Conservation (phyloP, 2,113 vertebrate species). For the Gnathonemus longibarbis region DNA sequence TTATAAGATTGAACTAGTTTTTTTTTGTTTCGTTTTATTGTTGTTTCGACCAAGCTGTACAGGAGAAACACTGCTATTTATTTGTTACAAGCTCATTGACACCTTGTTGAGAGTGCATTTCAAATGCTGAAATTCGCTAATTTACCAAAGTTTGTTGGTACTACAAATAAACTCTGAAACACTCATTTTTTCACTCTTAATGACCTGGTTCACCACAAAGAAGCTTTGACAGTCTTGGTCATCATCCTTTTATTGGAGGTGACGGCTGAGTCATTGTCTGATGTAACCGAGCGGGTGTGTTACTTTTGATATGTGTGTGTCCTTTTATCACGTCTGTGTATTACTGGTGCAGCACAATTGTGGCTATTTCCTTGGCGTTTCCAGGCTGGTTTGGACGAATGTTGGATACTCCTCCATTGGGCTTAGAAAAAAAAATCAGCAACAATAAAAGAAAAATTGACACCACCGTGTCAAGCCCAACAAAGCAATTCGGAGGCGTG, state of each 20-base stretch:
- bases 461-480: neutral
- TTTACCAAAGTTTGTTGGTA: conserved; percentile 46
- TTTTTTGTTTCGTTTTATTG: conserved; percentile 18
- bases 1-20: conserved; percentile 27
- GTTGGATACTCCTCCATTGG: neutral
- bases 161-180: conserved; percentile 37
- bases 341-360: neutral
- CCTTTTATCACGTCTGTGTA: neutral
- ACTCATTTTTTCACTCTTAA: neutral
- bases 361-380: neutral
- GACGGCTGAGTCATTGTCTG: neutral
- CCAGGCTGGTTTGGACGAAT: neutral
- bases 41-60: conserved; percentile 34
- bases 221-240: neutral
- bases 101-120: conserved; percentile 32
- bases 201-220: neutral
- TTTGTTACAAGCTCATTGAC: conserved; percentile 34
- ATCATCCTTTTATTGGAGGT: neutral
- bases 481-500: neutral
- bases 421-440: neutral
- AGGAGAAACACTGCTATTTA: conserved; percentile 41
- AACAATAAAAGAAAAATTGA: neutral
- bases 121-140: conserved; percentile 40
- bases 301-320: neutral
- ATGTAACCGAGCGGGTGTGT: neutral